These are phyloP conservation scores for Bujurquina vittata DNA, from an alignment of 2,113 vertebrate genomes.

Conservation along the genomic window DNA sequence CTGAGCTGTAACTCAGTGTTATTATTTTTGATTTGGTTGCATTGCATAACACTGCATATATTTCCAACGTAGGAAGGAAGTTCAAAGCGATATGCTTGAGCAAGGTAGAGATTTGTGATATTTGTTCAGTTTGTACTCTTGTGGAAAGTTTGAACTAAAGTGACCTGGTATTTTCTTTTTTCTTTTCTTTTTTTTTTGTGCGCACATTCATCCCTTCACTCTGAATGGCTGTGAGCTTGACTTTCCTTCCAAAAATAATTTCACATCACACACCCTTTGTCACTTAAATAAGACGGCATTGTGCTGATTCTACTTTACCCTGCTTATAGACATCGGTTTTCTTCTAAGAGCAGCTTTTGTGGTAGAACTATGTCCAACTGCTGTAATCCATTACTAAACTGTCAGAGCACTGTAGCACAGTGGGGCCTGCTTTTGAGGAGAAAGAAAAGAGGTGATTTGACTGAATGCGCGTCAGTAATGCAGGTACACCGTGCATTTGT, in stretches of 20 bases:
- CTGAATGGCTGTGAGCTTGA: constrained; percentile 20
- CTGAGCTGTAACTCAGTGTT: neutral
- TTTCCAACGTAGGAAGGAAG: neutral
- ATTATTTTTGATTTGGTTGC: neutral
- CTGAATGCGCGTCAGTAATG: constrained; percentile 12
- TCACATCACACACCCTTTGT: constrained; percentile 4
- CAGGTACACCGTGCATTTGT: constrained; percentile 16
- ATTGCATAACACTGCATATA: neutral
- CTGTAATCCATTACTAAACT: constrained; percentile 37
- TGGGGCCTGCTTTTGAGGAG: neutral
- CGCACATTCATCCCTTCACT: constrained; percentile 9
- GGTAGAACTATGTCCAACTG: constrained; percentile 5
- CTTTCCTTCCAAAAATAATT: constrained; percentile 34
- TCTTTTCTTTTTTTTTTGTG: neutral
- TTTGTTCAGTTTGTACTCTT: neutral
- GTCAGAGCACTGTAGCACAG: neutral
- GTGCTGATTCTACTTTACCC: constrained; percentile 1
- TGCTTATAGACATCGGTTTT: constrained; percentile 24
- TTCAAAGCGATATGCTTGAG: neutral
- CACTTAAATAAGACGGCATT: constrained; percentile 21
- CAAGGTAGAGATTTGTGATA: neutral
- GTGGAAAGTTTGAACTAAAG: neutral
- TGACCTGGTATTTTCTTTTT: neutral
- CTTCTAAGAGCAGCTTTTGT: constrained; percentile 27
- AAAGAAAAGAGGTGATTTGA: constrained; percentile 42